Conservation (phyloP, 2,888 invertebrate genomes). For the Oegoconia quadripuncta region DNA sequence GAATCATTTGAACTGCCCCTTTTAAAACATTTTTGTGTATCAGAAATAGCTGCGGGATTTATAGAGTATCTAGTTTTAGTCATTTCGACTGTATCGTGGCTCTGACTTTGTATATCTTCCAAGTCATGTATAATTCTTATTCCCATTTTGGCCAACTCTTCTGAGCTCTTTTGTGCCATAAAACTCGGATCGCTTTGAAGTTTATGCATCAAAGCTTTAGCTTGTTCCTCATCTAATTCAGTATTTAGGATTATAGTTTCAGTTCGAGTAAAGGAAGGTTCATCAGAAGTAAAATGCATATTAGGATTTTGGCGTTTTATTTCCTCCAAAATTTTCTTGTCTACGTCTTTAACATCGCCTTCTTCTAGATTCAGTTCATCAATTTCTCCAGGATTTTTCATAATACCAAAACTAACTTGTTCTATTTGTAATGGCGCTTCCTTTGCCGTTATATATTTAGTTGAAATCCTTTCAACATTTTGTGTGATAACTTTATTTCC, state of each 20-base stretch:
- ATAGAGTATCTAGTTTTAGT: conserved; percentile 69
- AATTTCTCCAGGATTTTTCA: conserved; percentile 56
- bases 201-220: conserved; percentile 66
- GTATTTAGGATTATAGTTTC: conserved; percentile 78
- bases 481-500: conserved; percentile 74
- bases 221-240: conserved; percentile 68
- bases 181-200: conserved; percentile 68
- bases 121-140: conserved; percentile 63
- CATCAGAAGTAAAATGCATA: conserved; percentile 66
- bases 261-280: conserved; percentile 67
- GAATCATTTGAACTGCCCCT: conserved; percentile 32
- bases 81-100: conserved; percentile 49
- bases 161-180: conserved; percentile 65
- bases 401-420: conserved; percentile 68
- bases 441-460: conserved; percentile 59
- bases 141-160: conserved; percentile 64
- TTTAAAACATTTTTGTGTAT: conserved; percentile 52
- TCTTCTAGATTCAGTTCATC: conserved; percentile 63
- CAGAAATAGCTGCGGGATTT: conserved; percentile 59
- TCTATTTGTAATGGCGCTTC: conserved; percentile 72
- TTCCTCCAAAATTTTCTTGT: conserved; percentile 61
- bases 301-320: conserved; percentile 70
- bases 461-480: conserved; percentile 66
- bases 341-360: conserved; percentile 64
- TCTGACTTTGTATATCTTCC: conserved; percentile 56